Evolutionary conservation across 1,140 invertebrate genomes (phyloP).

Genomic region (Hyposmocoma kahamanoa): DNA sequence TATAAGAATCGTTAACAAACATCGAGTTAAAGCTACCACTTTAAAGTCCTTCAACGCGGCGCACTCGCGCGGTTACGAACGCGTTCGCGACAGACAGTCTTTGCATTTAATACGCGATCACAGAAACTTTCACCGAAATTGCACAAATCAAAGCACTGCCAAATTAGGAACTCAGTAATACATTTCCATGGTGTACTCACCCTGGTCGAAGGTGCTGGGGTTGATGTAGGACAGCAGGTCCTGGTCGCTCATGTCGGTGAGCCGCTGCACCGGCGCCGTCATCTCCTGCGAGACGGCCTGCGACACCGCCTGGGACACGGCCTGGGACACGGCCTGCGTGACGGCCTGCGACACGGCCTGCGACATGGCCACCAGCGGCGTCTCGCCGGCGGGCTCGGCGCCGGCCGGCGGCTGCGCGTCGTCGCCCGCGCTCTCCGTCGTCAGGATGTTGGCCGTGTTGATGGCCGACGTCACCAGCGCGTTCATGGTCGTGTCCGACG

Average conservation of each 20-base stretch:
- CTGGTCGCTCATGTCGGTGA: constrained; percentile 88
- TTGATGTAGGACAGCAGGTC: constrained; percentile 90
- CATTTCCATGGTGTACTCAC: constrained; percentile 71
- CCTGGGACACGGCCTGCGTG: constrained; percentile 76
- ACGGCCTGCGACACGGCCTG: constrained; percentile 71
- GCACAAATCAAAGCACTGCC: too few relatives aligned
- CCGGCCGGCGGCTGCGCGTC: constrained; percentile 67
- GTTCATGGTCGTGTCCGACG: constrained; percentile 73
- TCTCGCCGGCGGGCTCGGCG: constrained; percentile 71
- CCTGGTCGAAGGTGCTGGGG: constrained; percentile 88
- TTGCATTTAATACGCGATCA: too few relatives aligned
- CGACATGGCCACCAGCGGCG: constrained; percentile 69
- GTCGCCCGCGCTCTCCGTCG: constrained; percentile 56
- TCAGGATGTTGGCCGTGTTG: constrained; percentile 67
- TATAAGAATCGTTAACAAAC: constrained; percentile 56
- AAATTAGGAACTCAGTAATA: constrained; percentile 30
- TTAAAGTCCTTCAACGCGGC: too few relatives aligned
- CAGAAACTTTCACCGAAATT: too few relatives aligned
- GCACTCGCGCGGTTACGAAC: too few relatives aligned
- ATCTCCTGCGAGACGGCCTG: constrained; percentile 77
- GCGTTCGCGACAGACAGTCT: too few relatives aligned
- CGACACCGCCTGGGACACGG: constrained; percentile 75
- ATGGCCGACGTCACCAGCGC: constrained; percentile 68
- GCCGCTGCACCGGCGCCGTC: constrained; percentile 77
- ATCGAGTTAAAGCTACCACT: too few relatives aligned